Evolutionary conservation across 2,888 invertebrate genomes (phyloP), one percentile per base, ranked within the genome.

Genomic region (Sussaba pulchella): DNA sequence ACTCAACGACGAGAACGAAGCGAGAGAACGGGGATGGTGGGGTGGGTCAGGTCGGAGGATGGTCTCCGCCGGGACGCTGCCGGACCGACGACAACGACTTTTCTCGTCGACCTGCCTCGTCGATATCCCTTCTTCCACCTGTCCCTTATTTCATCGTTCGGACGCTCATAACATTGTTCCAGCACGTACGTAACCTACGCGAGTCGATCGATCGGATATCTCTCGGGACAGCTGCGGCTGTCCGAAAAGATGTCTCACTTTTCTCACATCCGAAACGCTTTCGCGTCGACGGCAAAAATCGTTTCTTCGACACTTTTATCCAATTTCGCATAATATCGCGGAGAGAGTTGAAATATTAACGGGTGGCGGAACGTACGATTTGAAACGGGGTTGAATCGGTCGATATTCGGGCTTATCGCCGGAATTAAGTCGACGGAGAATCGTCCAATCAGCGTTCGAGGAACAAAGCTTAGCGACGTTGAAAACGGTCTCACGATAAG

Each of bases 51-150:
- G 52, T 47, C 45, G 75, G 75, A 52, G 54, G 36, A 17, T 57
- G 45, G 57, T 24, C 61, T 76, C 67, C 72, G 54, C 41, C 52
- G 66, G 77, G 77, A 61, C 61, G 47, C 39, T 41, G 57, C 50
- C 54, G 77, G 69, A 73, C 73, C 81, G 81, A 73, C 77, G 81
- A 81, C 81, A 81, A 73, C 77, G 77, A 73, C 69, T 73, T 64
- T 70, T 64, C 69, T 77, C 81, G 47, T 81, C 77, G 73, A 73
- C 63, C 57, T 72, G 24, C 45, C 69, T 59, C 61, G 43, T 63
- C 52, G 50, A 64, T 77, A 73, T 77, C 70, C 69, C 57, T 64
- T 50, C 10, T 63, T 36, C 31, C 21, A 43, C 19, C 47, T 57
- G 64, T 41, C 12, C 17, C 36, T 66, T 59, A 52, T 64, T 50